Base-by-base conservation (phyloP, 2,797 vertebrate genomes). In the Oreortyx pictus region DNA sequence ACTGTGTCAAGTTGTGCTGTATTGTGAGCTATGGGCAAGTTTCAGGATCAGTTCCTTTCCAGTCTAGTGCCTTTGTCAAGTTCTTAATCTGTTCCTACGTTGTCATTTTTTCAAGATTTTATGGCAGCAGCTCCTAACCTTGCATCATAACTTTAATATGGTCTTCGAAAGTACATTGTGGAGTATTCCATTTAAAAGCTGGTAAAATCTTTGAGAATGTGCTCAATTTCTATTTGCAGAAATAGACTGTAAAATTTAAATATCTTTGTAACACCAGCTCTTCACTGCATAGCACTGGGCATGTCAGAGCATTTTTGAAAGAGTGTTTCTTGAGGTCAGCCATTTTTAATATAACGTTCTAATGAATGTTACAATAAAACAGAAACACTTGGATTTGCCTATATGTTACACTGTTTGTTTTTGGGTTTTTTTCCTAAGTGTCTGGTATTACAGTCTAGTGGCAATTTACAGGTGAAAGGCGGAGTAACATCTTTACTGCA, bases 361-460 rank as follows among this genome's bases (percentile, higher is more conserved):
- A 67, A 23, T 1, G 5, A 68, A 64, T 62, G 22, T 76, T 18
- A 18, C 5, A 9, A 39, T 17, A 22, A 65, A 68, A 61, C 29
- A n/a, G 4, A 35, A 75, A 62, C 12, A 11, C 25, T 31, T 27
- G 10, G 0, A 0, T 91, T 82, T 71, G 14, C 62, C 23, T 79
- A 0, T 43, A 61, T 2, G 0, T 5, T 3, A 33, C 12, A 37
- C 37, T 37, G 37, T 7, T 37, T 37, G 37, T 37, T 37, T 37
- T 37, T 37, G 37, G 9, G 3, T 76, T 14, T 64, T 79, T 35
- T 47, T 79, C 17, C 8, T 22, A 5, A 19, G 25, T 66, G 47
- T 4, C 39, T n/a, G 39, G 33, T 41, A 5, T 12, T 60, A 27
- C 19, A 61, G 56, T 11, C 18, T 52, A 7, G 12, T 49, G 20